Evolutionary conservation across 2,888 invertebrate genomes (phyloP).

Genomic region (Autographa pulchrina): DNA sequence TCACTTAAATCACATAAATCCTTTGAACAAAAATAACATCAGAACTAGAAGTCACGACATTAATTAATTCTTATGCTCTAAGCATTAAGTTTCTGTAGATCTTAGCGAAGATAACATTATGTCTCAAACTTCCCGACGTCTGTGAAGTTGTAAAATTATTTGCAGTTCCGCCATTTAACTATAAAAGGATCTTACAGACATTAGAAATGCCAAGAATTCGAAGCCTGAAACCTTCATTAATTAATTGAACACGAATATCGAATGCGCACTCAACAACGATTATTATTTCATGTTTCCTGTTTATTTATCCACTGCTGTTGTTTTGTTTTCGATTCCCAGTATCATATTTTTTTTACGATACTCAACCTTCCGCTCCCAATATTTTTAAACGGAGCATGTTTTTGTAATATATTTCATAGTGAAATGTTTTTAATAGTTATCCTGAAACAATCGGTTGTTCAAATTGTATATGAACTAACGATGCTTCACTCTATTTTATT

Average conservation of each 20-base stretch:
- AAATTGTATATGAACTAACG: conserved; percentile 52
- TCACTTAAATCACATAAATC: neutral
- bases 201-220: neutral
- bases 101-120: conserved; percentile 4
- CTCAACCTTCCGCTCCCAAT: conserved; percentile 35
- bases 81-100: neutral
- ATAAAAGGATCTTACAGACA: neutral
- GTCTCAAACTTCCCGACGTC: neutral
- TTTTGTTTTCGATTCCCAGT: conserved; percentile 25
- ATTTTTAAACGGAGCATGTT: conserved; percentile 40
- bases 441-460: conserved; percentile 51
- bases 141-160: conserved; percentile 7
- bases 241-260: neutral
- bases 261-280: neutral
- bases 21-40: neutral
- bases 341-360: conserved; percentile 36
- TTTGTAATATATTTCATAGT: conserved; percentile 44
- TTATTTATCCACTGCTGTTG: conserved; percentile 33
- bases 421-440: conserved; percentile 50
- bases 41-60: neutral
- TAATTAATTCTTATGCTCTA: conserved; percentile 3
- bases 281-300: conserved; percentile 21
- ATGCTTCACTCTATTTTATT: conserved; percentile 39
- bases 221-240: neutral
- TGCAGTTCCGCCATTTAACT: neutral